These are phyloP conservation scores for Anableps anableps DNA, from an alignment of 2,797 vertebrate genomes.

Conservation along the genomic window DNA sequence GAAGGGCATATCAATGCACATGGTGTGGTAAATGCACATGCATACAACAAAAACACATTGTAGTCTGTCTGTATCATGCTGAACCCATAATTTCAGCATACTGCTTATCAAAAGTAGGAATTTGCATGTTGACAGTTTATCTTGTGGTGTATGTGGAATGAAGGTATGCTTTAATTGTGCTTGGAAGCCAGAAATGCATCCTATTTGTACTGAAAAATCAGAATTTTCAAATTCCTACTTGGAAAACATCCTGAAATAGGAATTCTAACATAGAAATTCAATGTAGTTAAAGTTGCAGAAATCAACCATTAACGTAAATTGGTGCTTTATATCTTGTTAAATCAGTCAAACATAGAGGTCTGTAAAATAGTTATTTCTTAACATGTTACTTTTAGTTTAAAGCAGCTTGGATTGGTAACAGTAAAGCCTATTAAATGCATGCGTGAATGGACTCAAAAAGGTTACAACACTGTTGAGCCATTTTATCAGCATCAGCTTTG, in stretches of 20 bases:
- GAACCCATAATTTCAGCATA: neutral
- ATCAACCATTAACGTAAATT: too few species aligned
- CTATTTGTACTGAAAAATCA: neutral
- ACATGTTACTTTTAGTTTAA: too few species aligned
- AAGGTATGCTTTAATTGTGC: neutral
- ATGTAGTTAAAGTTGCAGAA: neutral
- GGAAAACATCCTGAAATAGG: neutral
- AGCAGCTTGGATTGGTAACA: neutral
- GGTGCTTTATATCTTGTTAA: too few species aligned
- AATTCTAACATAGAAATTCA: neutral
- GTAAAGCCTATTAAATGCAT: neutral
- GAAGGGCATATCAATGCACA: too few species aligned
- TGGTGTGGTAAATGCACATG: neutral
- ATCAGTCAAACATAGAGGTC: too few species aligned
- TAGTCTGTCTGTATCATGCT: neutral
- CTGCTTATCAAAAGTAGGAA: neutral
- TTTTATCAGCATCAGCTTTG: neutral
- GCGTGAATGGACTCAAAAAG: neutral
- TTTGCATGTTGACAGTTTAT: constrained; percentile 2
- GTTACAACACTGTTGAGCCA: neutral
- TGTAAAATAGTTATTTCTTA: too few species aligned
- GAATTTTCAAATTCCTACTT: neutral
- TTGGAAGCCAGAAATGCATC: neutral
- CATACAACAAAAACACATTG: neutral
- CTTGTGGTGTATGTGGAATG: neutral